These are phyloP conservation scores for Forbesichthys agassizii DNA, from an alignment of 2,113 vertebrate genomes.

Conservation along the genomic window DNA sequence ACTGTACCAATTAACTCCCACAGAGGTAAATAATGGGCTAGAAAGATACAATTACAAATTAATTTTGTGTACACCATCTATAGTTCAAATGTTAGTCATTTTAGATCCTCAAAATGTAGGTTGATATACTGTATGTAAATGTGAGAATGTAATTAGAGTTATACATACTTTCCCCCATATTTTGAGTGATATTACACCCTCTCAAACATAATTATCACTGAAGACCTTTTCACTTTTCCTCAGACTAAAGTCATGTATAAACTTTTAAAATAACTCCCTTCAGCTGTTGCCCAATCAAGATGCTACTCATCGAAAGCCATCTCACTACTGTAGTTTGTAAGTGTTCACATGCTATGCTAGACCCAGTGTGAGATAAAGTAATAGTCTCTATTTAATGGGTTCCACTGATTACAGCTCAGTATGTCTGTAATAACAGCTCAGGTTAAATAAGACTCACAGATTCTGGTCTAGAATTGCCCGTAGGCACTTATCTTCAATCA, in stretches of 20 bases:
- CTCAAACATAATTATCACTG: conserved; percentile 1
- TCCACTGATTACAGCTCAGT: conserved; percentile 43
- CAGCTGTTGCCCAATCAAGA: conserved; percentile 15
- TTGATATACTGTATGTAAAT: conserved; percentile 20
- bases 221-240: conserved; percentile 23
- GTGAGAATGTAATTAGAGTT: conserved; percentile 33
- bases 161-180: conserved; percentile 12
- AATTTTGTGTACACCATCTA: conserved; percentile 13
- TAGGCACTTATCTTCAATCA: conserved; percentile 9
- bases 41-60: conserved; percentile 28
- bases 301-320: conserved; percentile 23
- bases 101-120: conserved; percentile 36
- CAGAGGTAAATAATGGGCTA: not conserved
- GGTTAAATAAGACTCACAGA: conserved; percentile 20
- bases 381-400: conserved; percentile 17
- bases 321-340: not conserved
- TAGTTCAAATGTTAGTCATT: conserved; percentile 35
- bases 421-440: conserved; percentile 23
- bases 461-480: conserved; percentile 11
- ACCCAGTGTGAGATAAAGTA: conserved; percentile 20
- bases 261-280: conserved; percentile 18
- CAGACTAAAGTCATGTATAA: not conserved
- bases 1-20: too few relatives aligned
- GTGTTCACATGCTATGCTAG: conserved; percentile 19
- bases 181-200: conserved; percentile 21